Percentiles rank a stretch among this genome's conserved stretches.
Conservation (phyloP, 2,888 invertebrate genomes). For the Drosophila prostipennis region DNA sequence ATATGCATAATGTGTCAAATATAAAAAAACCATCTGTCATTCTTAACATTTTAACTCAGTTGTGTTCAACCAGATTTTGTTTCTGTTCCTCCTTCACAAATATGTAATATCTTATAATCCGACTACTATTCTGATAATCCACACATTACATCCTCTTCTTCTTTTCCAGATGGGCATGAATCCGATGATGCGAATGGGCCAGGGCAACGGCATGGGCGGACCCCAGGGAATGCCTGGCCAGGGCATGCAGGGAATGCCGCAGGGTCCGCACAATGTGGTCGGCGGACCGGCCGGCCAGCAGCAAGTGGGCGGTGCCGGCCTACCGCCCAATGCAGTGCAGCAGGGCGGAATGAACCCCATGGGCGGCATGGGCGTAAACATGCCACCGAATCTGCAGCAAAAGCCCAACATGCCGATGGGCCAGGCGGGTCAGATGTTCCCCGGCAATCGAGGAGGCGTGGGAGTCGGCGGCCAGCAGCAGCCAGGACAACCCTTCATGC, state of each 20-base stretch:
- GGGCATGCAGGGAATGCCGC: constrained; percentile 83
- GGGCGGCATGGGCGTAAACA: constrained; percentile 74
- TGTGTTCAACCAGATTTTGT: too few species aligned
- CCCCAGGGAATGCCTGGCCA: constrained; percentile 69
- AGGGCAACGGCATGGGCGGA: constrained; percentile 84
- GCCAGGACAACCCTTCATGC: constrained; percentile 88
- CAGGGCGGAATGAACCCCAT: constrained; percentile 81
- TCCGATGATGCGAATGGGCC: constrained; percentile 85
- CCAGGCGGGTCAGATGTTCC: constrained; percentile 85
- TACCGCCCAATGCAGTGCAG: constrained; percentile 77
- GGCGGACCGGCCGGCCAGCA: constrained; percentile 73
- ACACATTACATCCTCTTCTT: not conserved
- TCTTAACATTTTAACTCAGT: too few species aligned
- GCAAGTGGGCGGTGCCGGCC: constrained; percentile 68
- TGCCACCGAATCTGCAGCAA: constrained; percentile 82
- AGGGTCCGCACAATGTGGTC: constrained; percentile 81
- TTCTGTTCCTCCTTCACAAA: too few species aligned
- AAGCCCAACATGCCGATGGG: constrained; percentile 82
- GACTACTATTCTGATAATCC: too few species aligned
- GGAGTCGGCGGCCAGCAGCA: constrained; percentile 82
- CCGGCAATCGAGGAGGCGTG: constrained; percentile 86
- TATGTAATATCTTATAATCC: too few species aligned
- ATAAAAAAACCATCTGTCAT: too few species aligned
- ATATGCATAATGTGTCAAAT: too few species aligned
- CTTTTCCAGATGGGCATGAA: constrained; percentile 81